Conservation (phyloP, 2,797 vertebrate species). For the Notolabrus celidotus region DNA sequence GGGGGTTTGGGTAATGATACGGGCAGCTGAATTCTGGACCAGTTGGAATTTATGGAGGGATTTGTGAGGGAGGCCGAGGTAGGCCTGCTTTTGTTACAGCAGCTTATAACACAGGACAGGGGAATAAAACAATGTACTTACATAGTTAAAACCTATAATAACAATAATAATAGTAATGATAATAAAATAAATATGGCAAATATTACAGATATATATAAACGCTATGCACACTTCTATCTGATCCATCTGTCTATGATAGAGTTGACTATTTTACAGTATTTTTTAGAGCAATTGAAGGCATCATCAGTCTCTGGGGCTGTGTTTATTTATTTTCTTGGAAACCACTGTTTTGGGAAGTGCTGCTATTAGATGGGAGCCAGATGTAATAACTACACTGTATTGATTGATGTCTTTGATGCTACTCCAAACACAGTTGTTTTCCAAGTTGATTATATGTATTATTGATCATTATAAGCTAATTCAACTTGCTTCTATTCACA, state of each 20-base stretch:
- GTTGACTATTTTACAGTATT: background rate
- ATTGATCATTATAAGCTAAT: background rate
- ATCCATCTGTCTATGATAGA: background rate
- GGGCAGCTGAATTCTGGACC: too few species aligned
- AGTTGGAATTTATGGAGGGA: too few species aligned
- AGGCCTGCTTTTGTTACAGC: too few species aligned
- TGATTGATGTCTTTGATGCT: background rate
- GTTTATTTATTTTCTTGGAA: conserved; percentile 35
- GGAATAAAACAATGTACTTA: too few species aligned
- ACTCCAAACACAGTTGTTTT: background rate
- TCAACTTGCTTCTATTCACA: background rate
- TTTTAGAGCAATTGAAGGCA: conserved; percentile 9
- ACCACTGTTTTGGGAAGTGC: conserved; percentile 31
- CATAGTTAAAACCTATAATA: too few species aligned
- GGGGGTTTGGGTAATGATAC: too few species aligned
- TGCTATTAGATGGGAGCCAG: conserved; percentile 15
- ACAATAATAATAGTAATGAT: too few species aligned
- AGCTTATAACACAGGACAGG: too few species aligned
- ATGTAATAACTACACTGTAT: conserved; percentile 9
- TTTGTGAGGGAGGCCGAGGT: too few species aligned
- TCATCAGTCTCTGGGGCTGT: conserved; percentile 17
- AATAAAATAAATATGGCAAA: too few species aligned
- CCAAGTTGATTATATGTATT: background rate
- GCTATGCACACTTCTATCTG: too few species aligned
- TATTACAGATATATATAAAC: too few species aligned